These are phyloP conservation scores for Pseudococcus jackbeardsleyi DNA, from an alignment of 2,888 invertebrate species.

Conservation along the genomic window DNA sequence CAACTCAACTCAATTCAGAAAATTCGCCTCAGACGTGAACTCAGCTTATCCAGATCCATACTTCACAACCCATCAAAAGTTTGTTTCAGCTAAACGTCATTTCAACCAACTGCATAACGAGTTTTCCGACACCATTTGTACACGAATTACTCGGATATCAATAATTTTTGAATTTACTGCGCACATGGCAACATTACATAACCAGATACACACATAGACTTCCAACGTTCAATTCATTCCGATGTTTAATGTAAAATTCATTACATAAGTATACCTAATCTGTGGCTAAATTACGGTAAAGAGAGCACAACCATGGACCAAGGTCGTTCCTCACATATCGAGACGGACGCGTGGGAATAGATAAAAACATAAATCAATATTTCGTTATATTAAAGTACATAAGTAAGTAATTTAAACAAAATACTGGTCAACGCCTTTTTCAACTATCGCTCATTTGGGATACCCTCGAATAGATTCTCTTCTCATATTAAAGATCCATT, in stretches of 20 bases:
- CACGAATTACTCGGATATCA: background rate
- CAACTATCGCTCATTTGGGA: background rate
- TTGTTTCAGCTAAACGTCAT: no score
- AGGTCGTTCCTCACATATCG: conserved; percentile 32
- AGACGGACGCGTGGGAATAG: conserved; percentile 27
- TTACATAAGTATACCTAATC: conserved; percentile 39
- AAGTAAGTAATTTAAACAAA: background rate
- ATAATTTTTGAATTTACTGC: conserved; percentile 12
- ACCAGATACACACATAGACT: background rate
- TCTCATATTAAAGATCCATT: conserved; percentile 18
- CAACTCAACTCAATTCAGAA: no score
- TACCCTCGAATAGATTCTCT: background rate
- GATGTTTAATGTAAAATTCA: conserved; percentile 26
- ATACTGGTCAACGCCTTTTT: background rate
- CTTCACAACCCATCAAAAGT: no score
- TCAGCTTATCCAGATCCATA: no score
- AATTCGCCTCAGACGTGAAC: no score
- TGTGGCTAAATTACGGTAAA: conserved; percentile 20
- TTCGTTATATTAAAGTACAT: background rate
- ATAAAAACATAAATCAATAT: conserved; percentile 48
- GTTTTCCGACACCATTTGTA: background rate
- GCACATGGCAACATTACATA: background rate
- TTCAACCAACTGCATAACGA: no score
- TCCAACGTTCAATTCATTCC: background rate
- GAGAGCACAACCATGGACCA: conserved; percentile 25